Base-by-base conservation (phyloP, 1,140 invertebrate species). In the Glossosoma conforme region DNA sequence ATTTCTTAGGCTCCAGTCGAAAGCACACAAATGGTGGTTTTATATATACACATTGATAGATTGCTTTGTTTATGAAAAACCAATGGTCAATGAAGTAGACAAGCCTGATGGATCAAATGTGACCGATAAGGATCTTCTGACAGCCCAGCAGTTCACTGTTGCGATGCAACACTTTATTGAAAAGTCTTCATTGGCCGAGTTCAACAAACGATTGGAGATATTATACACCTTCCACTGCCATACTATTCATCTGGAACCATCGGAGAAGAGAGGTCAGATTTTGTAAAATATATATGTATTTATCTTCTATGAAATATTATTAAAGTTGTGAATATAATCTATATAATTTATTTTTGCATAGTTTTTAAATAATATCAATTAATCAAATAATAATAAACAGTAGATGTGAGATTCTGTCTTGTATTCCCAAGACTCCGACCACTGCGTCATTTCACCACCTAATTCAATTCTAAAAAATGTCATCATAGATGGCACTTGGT, bases 1-100 rank as follows among this genome's bases (percentile, higher is more conserved):
- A 52, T 59, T 40, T 40, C 56, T n/a, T n/a, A 85, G 84, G 59
- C 74, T 85, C 38, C 72, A 80, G 57, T 68, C 75, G 0, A 75
- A 81, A 44, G 77, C 81, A 0, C 79, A 84, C 24, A 89, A 87
- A 67, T 96, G 91, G 82, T 97, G 93, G 92, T 92, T 93, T 65
- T 84, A 89, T 62, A 65, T 97, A 13, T 95, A 88, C 62, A 78
- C 82, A 8, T 67, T 90, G 1, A 65, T 87, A 4, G 76, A 82
- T 13, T 65, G 65, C 0, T 72, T 67, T 35, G 52, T 73, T 25
- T 45, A 13, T 18, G 44, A 59, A 42, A 59, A 55, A 32, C 41
- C 47, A 17, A 32, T 56, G 21, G 28, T 40, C 6, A 35, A 30
- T 40, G 40, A 59, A 54, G 25, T 43, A 52, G 3, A 41, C 24